Evolutionary conservation across 2,888 invertebrate species (phyloP).

Genomic region (Malthinus seriepunctatus): DNA sequence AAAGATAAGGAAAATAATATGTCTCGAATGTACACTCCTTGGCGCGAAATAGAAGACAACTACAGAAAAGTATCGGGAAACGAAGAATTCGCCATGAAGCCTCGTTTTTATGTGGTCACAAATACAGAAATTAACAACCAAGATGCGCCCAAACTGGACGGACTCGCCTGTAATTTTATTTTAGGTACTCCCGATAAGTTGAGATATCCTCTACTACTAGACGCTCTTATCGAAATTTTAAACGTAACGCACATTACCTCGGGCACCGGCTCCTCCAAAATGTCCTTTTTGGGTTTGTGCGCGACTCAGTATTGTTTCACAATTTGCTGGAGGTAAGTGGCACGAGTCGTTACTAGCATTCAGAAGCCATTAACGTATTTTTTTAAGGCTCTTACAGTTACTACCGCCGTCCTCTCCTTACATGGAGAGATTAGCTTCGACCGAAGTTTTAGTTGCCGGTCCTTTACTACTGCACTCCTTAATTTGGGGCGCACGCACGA

Average conservation of each 20-base stretch:
- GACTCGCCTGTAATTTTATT: conserved; percentile 91
- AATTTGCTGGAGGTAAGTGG: conserved; percentile 73
- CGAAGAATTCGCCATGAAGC: conserved; percentile 75
- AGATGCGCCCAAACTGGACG: conserved; percentile 91
- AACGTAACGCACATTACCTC: conserved; percentile 74
- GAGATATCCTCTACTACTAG: conserved; percentile 83
- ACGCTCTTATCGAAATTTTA: conserved; percentile 82
- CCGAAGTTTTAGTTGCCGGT: conserved; percentile 67
- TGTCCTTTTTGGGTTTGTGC: conserved; percentile 68
- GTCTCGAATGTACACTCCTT: conserved; percentile 69
- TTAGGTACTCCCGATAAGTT: conserved; percentile 90
- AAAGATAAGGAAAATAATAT: conserved; percentile 61
- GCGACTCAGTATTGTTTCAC: conserved; percentile 91
- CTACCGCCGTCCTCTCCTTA: conserved; percentile 89
- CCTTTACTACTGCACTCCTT: conserved; percentile 80
- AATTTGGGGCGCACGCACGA: conserved; percentile 86
- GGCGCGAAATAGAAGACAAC: conserved; percentile 77
- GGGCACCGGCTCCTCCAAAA: conserved; percentile 49
- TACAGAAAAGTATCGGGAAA: conserved; percentile 66
- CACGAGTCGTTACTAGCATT: conserved; percentile 14
- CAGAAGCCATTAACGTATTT: neutral
- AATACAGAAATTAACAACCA: conserved; percentile 73
- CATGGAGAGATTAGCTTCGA: conserved; percentile 76
- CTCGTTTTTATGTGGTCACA: conserved; percentile 89
- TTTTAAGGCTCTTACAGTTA: conserved; percentile 72